Evolutionary conservation across 2,888 invertebrate species (phyloP).

Genomic region (Heliconius erato): DNA sequence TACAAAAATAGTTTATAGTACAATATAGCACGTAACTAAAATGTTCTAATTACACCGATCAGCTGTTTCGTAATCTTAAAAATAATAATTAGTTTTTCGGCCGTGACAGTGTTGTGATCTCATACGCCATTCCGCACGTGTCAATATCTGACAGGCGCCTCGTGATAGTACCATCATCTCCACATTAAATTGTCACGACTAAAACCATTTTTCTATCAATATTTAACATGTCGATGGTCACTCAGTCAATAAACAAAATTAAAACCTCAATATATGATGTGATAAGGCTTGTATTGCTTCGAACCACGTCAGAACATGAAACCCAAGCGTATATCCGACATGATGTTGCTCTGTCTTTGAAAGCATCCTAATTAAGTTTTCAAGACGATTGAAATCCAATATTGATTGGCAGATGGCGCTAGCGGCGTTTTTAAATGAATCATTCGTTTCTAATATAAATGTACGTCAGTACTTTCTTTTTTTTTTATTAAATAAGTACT

Average conservation of each 20-base stretch:
- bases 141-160: slow-evolving; percentile 83
- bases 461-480: slow-evolving; percentile 42
- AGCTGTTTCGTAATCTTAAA: slow-evolving; percentile 65
- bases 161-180: slow-evolving; percentile 70
- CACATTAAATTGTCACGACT: slow-evolving; percentile 72
- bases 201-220: slow-evolving; percentile 50
- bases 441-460: slow-evolving; percentile 57
- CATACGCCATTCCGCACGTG: slow-evolving; percentile 77
- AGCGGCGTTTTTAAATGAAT: slow-evolving; percentile 80
- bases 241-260: slow-evolving; percentile 43
- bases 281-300: slow-evolving; percentile 54
- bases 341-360: slow-evolving; percentile 76
- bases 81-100: slow-evolving; percentile 78
- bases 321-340: slow-evolving; percentile 55
- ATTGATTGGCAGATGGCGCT: slow-evolving; percentile 84
- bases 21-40: slow-evolving; percentile 28
- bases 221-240: slow-evolving; percentile 7
- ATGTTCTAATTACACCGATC: slow-evolving; percentile 60
- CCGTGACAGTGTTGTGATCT: slow-evolving; percentile 66
- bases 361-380: slow-evolving; percentile 84
- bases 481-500: slow-evolving; percentile 24
- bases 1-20: slow-evolving; percentile 49
- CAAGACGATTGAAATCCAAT: slow-evolving; percentile 81
- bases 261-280: slow-evolving; percentile 57
- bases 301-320: slow-evolving; percentile 41